Conservation (phyloP, 2,797 vertebrate species). For the Lutjanus campechanus region DNA sequence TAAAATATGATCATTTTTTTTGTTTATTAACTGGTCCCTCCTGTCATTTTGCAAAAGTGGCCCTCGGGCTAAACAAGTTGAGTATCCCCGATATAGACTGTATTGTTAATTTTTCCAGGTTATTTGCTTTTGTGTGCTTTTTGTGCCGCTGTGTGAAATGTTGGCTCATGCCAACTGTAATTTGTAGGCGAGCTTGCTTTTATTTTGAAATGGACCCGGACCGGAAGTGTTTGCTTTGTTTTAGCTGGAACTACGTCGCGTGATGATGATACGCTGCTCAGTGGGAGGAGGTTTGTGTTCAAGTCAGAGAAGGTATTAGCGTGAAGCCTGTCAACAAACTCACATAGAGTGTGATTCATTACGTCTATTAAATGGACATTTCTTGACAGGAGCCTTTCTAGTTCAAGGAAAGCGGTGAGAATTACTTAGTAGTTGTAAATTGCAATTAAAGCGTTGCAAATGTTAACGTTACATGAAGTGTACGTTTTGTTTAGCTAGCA, state of each 20-base stretch:
- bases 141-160: background rate
- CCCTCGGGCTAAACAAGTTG: too few relatives aligned
- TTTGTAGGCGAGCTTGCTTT: background rate
- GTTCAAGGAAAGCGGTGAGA: constrained; percentile 56
- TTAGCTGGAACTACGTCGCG: constrained; percentile 44
- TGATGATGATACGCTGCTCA: constrained; percentile 20
- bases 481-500: constrained; percentile 79
- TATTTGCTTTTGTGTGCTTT: background rate
- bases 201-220: constrained; percentile 49
- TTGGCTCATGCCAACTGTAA: background rate
- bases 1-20: too few relatives aligned
- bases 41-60: too few relatives aligned
- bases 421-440: constrained; percentile 1
- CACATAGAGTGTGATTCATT: constrained; percentile 44
- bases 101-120: too few relatives aligned
- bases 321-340: constrained; percentile 78
- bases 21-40: too few relatives aligned
- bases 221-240: constrained; percentile 56
- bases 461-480: constrained; percentile 49
- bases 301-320: constrained; percentile 67
- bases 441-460: constrained; percentile 30
- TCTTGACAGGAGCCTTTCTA: constrained; percentile 58
- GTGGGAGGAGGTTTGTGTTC: constrained; percentile 68
- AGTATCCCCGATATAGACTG: background rate
- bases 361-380: constrained; percentile 64